phyloP scores from a whole-genome alignment of 2,113 vertebrate species.

The Abramis brama region DNA sequence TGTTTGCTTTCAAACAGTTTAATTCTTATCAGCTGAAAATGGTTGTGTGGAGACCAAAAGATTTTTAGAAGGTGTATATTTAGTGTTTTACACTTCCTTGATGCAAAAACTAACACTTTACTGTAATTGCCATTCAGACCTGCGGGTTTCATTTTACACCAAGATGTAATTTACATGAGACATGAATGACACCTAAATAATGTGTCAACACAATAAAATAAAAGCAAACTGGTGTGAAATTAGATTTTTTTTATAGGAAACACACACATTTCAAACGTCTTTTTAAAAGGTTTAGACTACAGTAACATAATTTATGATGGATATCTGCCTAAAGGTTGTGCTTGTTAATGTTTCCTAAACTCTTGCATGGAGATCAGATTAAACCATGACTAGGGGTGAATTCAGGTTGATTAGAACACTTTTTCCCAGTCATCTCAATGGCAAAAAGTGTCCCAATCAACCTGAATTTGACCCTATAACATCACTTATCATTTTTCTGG shows the following conservation, averaged over 20 bases:
- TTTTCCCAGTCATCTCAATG: too few relatives aligned
- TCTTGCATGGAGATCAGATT: too few relatives aligned
- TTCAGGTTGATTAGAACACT: too few relatives aligned
- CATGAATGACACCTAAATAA: neutral
- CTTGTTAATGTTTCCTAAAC: too few relatives aligned
- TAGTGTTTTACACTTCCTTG: neutral
- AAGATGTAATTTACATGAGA: neutral
- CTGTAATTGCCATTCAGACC: neutral
- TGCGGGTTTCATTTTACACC: neutral
- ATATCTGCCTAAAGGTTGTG: too few relatives aligned
- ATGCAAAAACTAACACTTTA: constrained; percentile 7
- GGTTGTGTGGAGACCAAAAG: neutral
- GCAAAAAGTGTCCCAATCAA: too few relatives aligned
- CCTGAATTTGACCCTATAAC: too few relatives aligned
- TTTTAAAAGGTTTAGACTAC: constrained; percentile 26
- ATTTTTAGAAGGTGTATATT: neutral
- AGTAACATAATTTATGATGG: constrained; percentile 29
- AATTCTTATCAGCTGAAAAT: constrained; percentile 14
- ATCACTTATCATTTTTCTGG: too few relatives aligned
- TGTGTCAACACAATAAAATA: neutral
- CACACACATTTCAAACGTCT: constrained; percentile 16
- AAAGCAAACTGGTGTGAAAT: neutral
- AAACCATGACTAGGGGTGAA: too few relatives aligned
- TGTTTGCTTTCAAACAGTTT: constrained; percentile 12
- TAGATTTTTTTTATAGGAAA: too few relatives aligned